These are phyloP conservation scores for Prosapia bicincta DNA, from an alignment of 2,888 invertebrate species.

Conservation along the genomic window DNA sequence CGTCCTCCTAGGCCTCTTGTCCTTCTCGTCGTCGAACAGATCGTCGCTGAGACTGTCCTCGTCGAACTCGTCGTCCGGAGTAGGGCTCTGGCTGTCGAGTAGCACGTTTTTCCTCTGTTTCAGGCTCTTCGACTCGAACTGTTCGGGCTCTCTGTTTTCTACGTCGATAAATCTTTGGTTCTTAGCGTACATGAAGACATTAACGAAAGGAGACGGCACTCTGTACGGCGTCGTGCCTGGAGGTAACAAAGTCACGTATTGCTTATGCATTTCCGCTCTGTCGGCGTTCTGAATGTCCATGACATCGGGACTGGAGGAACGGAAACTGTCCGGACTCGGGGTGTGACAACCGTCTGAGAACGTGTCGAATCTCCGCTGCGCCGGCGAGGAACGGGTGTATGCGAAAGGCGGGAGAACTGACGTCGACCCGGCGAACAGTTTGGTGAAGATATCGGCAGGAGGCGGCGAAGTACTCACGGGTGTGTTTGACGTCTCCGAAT, in stretches of 20 bases:
- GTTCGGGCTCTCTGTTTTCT: not conserved
- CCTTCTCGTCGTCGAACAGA: slow-evolving; percentile 10
- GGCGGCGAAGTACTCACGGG: not conserved
- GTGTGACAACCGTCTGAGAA: slow-evolving; percentile 43
- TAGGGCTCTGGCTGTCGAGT: not conserved
- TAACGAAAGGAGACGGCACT: slow-evolving; percentile 13
- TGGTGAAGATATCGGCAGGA: not conserved
- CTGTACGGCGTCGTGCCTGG: slow-evolving; percentile 6
- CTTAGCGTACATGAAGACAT: slow-evolving; percentile 23
- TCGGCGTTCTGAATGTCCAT: slow-evolving; percentile 3
- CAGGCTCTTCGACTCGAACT: slow-evolving; percentile 1
- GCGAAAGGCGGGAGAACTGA: slow-evolving; percentile 15
- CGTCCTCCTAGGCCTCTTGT: slow-evolving; percentile 19
- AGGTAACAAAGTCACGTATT: slow-evolving; percentile 31
- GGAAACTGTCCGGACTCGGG: slow-evolving; percentile 54
- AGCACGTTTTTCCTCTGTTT: slow-evolving; percentile 7
- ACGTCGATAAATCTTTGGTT: slow-evolving; percentile 19
- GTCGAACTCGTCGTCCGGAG: slow-evolving; percentile 27
- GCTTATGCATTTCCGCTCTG: slow-evolving; percentile 22
- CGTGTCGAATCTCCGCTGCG: slow-evolving; percentile 16
- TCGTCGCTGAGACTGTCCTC: slow-evolving; percentile 27
- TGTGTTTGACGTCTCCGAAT: not conserved
- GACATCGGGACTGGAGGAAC: slow-evolving; percentile 47
- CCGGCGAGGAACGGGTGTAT: not conserved
- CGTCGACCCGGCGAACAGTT: slow-evolving; percentile 1